Evolutionary conservation across 2,113 vertebrate genomes (phyloP).

Genomic region (Pollachius pollachius): DNA sequence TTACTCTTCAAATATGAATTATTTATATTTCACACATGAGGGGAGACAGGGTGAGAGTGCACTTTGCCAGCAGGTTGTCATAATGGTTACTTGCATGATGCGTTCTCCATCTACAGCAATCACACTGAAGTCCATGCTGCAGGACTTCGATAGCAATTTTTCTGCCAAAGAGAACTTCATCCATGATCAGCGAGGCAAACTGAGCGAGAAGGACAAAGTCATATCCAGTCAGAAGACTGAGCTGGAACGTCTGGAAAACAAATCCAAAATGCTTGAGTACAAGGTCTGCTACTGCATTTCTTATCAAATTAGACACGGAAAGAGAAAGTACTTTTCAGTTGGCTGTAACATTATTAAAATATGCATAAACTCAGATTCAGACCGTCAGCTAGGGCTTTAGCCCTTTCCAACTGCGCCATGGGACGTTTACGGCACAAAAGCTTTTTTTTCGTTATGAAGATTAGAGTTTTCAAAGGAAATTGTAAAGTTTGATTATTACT

Average conservation of each 20-base stretch:
- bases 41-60: too few species aligned
- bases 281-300: slow-evolving; percentile 75
- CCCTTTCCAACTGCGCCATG: too few species aligned
- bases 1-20: background rate
- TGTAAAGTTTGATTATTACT: too few species aligned
- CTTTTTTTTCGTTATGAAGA: too few species aligned
- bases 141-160: slow-evolving; percentile 80
- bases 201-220: slow-evolving; percentile 85
- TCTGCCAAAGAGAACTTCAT: slow-evolving; percentile 79
- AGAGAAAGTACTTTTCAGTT: too few species aligned
- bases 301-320: too few species aligned
- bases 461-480: too few species aligned
- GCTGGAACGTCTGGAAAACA: slow-evolving; percentile 89
- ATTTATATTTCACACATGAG: too few species aligned
- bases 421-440: too few species aligned
- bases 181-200: slow-evolving; percentile 75
- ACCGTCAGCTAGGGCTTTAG: too few species aligned
- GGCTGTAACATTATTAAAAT: too few species aligned
- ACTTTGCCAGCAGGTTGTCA: background rate
- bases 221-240: slow-evolving; percentile 80
- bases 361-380: too few species aligned
- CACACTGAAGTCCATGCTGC: slow-evolving; percentile 75
- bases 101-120: slow-evolving; percentile 51
- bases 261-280: slow-evolving; percentile 91
- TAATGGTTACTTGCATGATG: background rate